Conservation (phyloP, 2,113 vertebrate genomes). For the Noctilio leporinus region DNA sequence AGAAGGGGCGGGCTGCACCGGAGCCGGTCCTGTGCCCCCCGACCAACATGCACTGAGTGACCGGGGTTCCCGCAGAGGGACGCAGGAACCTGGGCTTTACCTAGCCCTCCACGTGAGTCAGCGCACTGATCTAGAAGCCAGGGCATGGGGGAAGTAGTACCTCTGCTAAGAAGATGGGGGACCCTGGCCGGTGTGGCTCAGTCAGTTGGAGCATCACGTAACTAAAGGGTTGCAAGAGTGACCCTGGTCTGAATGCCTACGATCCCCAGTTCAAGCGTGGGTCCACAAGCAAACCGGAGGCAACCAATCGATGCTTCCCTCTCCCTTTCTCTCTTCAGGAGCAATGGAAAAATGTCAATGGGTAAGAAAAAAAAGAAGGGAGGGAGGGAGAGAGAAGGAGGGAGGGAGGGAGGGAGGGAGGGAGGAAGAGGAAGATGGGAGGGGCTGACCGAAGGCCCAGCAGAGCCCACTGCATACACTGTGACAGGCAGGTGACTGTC, state of each 20-base stretch:
- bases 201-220: too few species aligned
- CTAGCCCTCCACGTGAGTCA: not conserved
- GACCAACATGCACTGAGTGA: accelerated
- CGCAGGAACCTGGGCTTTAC: not conserved
- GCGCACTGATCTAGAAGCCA: not conserved
- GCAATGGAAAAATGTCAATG: too few species aligned
- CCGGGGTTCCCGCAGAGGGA: accelerated
- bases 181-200: too few species aligned
- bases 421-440: not conserved
- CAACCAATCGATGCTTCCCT: too few species aligned
- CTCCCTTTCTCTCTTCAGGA: too few species aligned
- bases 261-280: too few species aligned
- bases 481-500: not conserved
- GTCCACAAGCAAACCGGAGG: too few species aligned
- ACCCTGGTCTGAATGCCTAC: too few species aligned
- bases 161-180: not conserved
- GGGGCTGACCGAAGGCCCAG: not conserved
- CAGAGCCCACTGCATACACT: not conserved
- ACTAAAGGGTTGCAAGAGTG: too few species aligned
- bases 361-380: too few species aligned
- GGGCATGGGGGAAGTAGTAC: not conserved
- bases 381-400: too few species aligned
- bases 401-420: too few species aligned
- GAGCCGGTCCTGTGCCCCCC: not conserved
- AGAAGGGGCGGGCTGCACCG: not conserved